A percentile compares a stretch with the other conserved stretches of the same genome.
Evolutionary conservation across 2,888 invertebrate species (phyloP).

Genomic region (Plagiodera versicolora): DNA sequence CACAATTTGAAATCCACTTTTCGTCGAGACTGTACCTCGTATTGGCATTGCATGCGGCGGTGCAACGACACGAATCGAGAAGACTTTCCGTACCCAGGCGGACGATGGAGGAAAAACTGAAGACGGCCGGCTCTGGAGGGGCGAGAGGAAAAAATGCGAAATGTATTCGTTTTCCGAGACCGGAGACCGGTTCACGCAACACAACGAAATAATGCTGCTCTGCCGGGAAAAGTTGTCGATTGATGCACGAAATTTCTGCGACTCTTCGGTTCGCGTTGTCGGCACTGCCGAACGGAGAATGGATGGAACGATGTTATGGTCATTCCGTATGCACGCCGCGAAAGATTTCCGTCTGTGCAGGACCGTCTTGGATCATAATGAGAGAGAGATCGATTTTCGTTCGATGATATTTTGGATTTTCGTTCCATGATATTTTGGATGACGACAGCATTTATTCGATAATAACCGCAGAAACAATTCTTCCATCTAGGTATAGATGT

Average conservation of each 20-base stretch:
- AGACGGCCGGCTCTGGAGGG: conserved; percentile 14
- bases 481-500: no score
- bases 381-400: no score
- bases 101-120: conserved; percentile 28
- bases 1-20: conserved; percentile 20
- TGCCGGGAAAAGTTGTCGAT: conserved; percentile 11
- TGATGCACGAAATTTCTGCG: neutral
- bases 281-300: neutral
- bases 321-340: neutral
- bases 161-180: conserved; percentile 15
- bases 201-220: conserved; percentile 9
- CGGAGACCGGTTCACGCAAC: conserved; percentile 20
- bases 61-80: conserved; percentile 45
- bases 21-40: conserved; percentile 39
- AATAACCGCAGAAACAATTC: no score
- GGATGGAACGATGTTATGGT: neutral
- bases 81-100: conserved; percentile 18
- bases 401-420: no score
- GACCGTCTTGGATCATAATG: no score
- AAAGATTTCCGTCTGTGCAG: no score
- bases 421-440: no score
- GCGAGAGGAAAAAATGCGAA: conserved; percentile 12
- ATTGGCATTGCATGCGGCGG: conserved; percentile 43
- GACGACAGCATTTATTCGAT: no score
- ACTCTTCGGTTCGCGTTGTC: neutral